These are phyloP conservation scores for Eptatretus atami DNA, from an alignment of 2,797 vertebrate species.

Conservation along the genomic window DNA sequence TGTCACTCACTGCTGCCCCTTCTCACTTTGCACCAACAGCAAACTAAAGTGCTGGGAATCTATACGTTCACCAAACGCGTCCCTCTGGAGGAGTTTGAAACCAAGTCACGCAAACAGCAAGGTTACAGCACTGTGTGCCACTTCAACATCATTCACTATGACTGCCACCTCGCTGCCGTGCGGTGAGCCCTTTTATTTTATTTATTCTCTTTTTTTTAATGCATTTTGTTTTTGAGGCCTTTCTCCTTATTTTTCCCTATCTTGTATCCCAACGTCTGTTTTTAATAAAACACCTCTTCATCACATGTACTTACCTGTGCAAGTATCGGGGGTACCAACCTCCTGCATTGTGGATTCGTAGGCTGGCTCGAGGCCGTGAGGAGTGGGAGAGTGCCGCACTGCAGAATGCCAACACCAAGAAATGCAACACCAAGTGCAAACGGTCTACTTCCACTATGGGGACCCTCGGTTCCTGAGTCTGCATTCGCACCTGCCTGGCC, in stretches of 20 bases:
- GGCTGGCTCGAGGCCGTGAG: conserved; percentile 67
- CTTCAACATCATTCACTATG: conserved; percentile 98
- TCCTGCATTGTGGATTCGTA: conserved; percentile 11
- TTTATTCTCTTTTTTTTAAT: no score
- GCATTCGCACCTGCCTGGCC: conserved; percentile 92
- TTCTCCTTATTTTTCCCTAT: no score
- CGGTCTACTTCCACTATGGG: conserved; percentile 90
- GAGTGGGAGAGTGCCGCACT: conserved; percentile 94
- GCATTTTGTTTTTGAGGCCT: no score
- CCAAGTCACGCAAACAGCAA: conserved; percentile 83
- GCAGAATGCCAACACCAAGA: conserved; percentile 92
- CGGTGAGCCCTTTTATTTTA: conserved; percentile 19
- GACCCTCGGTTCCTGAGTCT: conserved; percentile 86
- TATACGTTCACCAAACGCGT: conserved; percentile 94
- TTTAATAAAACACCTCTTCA: no score
- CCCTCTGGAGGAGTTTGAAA: conserved; percentile 68
- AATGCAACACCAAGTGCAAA: conserved; percentile 99
- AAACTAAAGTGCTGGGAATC: conserved; percentile 88
- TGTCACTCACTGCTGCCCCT: no score
- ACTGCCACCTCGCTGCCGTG: conserved; percentile 91
- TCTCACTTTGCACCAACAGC: conserved; percentile 17
- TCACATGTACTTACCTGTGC: no score
- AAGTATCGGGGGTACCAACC: no score
- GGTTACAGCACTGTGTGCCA: conserved; percentile 97
- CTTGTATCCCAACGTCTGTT: no score